Evolutionary conservation across 2,113 vertebrate genomes (phyloP).

Genomic region (Elaphurus davidianus): DNA sequence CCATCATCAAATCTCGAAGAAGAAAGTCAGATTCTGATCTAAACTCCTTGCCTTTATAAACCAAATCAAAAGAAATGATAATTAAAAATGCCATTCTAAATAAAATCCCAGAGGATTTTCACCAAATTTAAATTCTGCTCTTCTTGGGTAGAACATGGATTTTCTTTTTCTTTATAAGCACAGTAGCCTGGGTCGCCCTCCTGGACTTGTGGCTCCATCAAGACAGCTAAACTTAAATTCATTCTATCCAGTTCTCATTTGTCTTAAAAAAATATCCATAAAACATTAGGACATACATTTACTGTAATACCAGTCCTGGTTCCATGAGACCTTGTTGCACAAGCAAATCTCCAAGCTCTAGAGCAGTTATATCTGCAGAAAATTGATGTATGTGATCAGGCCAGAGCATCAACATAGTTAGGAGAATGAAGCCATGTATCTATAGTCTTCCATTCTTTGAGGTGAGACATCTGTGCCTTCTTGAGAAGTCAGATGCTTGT

Average conservation of each 20-base stretch:
- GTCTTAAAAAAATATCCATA: background rate
- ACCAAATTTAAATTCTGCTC: background rate
- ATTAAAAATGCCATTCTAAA: background rate
- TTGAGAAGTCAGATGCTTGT: background rate
- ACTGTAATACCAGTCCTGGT: background rate
- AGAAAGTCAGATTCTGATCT: background rate
- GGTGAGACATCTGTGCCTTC: background rate
- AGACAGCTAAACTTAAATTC: conserved; percentile 16
- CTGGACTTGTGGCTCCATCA: background rate
- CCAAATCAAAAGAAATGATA: background rate
- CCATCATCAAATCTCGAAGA: background rate
- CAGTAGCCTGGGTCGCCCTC: background rate
- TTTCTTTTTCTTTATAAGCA: background rate
- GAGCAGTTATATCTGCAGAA: background rate
- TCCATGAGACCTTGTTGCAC: background rate
- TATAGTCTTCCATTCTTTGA: background rate
- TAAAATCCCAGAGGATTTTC: background rate
- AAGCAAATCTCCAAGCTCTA: background rate
- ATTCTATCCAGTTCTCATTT: background rate
- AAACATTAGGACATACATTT: background rate
- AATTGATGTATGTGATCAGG: background rate
- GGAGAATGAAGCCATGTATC: background rate
- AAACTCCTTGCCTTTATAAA: background rate
- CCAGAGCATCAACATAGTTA: background rate
- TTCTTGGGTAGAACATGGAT: background rate